Evolutionary conservation across 2,113 vertebrate species (phyloP).

Genomic region (Alosa alosa): DNA sequence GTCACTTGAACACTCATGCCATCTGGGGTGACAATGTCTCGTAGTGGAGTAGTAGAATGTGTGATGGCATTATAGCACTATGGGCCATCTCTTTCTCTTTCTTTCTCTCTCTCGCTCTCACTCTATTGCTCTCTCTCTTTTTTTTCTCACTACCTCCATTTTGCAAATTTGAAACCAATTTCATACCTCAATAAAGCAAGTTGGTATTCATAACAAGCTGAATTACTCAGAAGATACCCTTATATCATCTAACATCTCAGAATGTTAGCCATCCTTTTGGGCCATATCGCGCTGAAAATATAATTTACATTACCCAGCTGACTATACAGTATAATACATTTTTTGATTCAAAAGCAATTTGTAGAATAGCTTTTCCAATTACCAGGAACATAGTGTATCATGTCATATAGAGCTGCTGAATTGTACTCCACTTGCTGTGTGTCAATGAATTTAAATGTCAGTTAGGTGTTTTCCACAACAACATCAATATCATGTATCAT

Average conservation of each 20-base stretch:
- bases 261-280: neutral
- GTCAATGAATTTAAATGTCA: neutral
- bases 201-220: neutral
- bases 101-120: neutral
- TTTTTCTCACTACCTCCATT: neutral
- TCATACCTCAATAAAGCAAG: constrained; percentile 8
- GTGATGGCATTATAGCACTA: neutral
- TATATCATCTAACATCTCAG: neutral
- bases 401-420: neutral
- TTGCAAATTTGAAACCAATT: constrained; percentile 5
- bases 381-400: neutral
- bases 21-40: constrained; percentile 13
- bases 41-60: neutral
- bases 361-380: constrained; percentile 1
- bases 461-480: neutral
- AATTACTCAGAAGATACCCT: neutral
- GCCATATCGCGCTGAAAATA: neutral
- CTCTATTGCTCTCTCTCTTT: too few species aligned
- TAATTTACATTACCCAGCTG: neutral
- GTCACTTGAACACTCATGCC: neutral
- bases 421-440: neutral
- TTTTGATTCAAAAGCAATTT: neutral
- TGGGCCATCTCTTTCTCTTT: neutral
- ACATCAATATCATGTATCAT: neutral
- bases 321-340: neutral